These are phyloP conservation scores for Lacanobia wlatinum DNA, from an alignment of 2,888 invertebrate species.

Conservation along the genomic window DNA sequence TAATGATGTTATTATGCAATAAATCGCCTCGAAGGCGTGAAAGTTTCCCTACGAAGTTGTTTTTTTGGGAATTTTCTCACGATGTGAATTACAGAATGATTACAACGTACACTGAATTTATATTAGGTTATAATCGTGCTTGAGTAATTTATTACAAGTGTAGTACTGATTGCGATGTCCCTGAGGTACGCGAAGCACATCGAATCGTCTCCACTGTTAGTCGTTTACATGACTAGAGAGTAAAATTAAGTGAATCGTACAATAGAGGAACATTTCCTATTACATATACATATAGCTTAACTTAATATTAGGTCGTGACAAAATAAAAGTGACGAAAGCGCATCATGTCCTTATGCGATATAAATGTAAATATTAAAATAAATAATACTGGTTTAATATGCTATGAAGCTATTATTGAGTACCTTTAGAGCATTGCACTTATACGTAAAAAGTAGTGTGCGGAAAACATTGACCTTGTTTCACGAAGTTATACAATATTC, in stretches of 20 bases:
- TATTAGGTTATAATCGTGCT: constrained; percentile 24
- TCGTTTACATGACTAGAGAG: constrained; percentile 62
- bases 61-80: constrained; percentile 52
- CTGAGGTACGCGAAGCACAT: constrained; percentile 45
- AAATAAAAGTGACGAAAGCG: constrained; percentile 24
- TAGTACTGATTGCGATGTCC: constrained; percentile 26
- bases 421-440: constrained; percentile 11
- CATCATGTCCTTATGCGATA: constrained; percentile 2
- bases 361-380: constrained; percentile 31
- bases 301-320: constrained; percentile 23
- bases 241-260: constrained; percentile 43
- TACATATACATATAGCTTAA: constrained; percentile 22
- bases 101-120: constrained; percentile 44
- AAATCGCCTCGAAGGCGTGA: constrained; percentile 39
- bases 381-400: constrained; percentile 57
- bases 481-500: constrained; percentile 14
- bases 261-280: constrained; percentile 47
- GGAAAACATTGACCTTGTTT: constrained; percentile 7
- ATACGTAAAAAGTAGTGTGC: constrained; percentile 9
- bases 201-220: constrained; percentile 31
- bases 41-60: constrained; percentile 42
- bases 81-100: constrained; percentile 39
- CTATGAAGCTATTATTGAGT: constrained; percentile 22
- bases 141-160: constrained; percentile 46
- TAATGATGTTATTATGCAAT: constrained; percentile 49